Conservation (phyloP, 2,797 vertebrate genomes). For the Rhabdophis nuchalis region DNA sequence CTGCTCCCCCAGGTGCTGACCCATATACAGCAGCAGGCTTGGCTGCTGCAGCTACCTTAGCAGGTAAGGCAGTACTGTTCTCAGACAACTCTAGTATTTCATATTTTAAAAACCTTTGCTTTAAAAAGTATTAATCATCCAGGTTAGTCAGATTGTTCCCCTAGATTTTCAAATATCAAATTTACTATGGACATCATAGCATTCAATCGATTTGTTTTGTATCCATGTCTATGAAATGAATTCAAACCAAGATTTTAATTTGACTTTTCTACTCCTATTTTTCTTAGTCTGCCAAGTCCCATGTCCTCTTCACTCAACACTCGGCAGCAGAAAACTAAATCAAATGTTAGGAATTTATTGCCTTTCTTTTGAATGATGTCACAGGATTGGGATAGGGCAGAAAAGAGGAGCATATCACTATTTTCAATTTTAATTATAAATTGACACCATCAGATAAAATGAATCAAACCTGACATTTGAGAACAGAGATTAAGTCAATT, state of each 20-base stretch:
- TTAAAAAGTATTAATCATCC: neutral
- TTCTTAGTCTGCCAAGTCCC: neutral
- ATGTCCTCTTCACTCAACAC: neutral
- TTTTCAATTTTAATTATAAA: neutral
- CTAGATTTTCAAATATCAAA: neutral
- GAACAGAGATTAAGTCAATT: neutral
- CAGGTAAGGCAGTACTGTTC: constrained; percentile 73
- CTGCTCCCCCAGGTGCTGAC: constrained; percentile 91
- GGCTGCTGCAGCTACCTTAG: constrained; percentile 91
- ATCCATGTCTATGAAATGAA: neutral
- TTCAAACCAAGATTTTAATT: neutral
- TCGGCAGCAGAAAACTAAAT: neutral
- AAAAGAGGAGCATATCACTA: neutral
- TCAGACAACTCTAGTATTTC: neutral
- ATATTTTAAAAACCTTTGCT: neutral
- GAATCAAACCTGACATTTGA: neutral
- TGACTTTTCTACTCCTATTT: neutral
- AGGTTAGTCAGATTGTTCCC: neutral
- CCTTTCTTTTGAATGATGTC: neutral
- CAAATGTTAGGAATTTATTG: neutral
- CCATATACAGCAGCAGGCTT: constrained; percentile 94
- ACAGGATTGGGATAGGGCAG: neutral
- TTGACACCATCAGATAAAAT: neutral
- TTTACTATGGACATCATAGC: neutral
- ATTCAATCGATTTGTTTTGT: neutral